Conservation (phyloP, 1,140 invertebrate genomes). For the Phortica variegata region DNA sequence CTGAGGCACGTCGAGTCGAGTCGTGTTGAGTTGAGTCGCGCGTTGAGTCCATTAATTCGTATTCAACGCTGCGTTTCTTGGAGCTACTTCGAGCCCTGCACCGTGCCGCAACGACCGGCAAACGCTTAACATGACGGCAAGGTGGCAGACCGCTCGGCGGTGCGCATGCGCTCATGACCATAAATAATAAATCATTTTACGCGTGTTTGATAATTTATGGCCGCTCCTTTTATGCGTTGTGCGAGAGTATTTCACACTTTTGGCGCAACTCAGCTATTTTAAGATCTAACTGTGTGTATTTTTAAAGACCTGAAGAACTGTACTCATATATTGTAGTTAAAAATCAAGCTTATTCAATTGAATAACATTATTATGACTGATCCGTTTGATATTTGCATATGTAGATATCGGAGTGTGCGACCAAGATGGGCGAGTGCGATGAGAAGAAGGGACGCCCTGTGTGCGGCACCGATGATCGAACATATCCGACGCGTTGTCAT, state of each 20-base stretch:
- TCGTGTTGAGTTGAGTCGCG: background rate
- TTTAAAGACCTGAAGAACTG: no score
- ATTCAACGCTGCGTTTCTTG: constrained; percentile 42
- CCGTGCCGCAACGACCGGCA: no score
- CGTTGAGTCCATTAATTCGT: constrained; percentile 22
- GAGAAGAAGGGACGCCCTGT: constrained; percentile 61
- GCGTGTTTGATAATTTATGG: constrained; percentile 39
- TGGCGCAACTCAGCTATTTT: background rate
- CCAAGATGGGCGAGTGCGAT: constrained; percentile 52
- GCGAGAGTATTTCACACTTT: constrained; percentile 19
- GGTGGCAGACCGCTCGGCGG: constrained; percentile 22
- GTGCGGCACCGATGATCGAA: constrained; percentile 78
- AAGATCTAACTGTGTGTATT: no score
- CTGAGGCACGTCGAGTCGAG: background rate
- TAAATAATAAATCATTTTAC: constrained; percentile 53
- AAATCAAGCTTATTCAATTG: no score
- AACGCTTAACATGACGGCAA: no score
- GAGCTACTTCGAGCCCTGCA: no score
- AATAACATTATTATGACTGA: background rate
- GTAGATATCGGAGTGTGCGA: constrained; percentile 51
- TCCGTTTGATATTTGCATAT: constrained; percentile 7
- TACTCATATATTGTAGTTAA: no score
- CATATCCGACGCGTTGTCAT: constrained; percentile 76
- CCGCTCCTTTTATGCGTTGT: constrained; percentile 1
- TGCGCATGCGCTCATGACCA: constrained; percentile 11